Conservation (phyloP, 1,140 invertebrate species). For the Bombus picipes region DNA sequence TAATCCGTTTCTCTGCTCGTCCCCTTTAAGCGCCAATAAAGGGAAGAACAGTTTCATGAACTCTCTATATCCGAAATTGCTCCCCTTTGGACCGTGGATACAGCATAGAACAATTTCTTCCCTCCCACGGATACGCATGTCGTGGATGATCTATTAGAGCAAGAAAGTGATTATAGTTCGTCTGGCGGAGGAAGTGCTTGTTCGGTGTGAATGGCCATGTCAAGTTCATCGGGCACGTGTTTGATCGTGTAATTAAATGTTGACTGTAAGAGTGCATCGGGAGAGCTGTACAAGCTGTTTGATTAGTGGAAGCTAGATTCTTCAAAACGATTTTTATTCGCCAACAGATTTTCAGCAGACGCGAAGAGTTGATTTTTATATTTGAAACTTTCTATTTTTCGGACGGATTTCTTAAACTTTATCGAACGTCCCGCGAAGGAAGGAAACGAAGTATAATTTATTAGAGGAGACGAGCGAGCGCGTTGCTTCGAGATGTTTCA, state of each 20-base stretch:
- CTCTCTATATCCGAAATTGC: conserved; percentile 19
- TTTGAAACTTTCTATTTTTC: background rate
- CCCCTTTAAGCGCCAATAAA: conserved; percentile 29
- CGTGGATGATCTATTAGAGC: background rate
- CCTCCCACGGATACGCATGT: background rate
- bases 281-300: background rate
- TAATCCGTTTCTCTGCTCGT: conserved; percentile 47
- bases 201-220: background rate
- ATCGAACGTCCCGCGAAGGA: no score
- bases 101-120: background rate
- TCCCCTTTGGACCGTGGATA: background rate
- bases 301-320: background rate
- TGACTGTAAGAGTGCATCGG: no score
- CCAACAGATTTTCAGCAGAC: no score
- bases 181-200: background rate
- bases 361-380: no score
- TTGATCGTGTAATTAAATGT: background rate
- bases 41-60: conserved; percentile 4
- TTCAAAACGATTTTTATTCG: background rate
- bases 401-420: background rate
- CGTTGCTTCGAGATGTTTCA: no score
- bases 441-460: no score
- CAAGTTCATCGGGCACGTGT: background rate
- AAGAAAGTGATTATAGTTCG: background rate
- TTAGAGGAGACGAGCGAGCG: no score